Evolutionary conservation across 2,888 invertebrate genomes (phyloP), one percentile per base, ranked within the genome.

Genomic region (Lasioglossum marginatum): DNA sequence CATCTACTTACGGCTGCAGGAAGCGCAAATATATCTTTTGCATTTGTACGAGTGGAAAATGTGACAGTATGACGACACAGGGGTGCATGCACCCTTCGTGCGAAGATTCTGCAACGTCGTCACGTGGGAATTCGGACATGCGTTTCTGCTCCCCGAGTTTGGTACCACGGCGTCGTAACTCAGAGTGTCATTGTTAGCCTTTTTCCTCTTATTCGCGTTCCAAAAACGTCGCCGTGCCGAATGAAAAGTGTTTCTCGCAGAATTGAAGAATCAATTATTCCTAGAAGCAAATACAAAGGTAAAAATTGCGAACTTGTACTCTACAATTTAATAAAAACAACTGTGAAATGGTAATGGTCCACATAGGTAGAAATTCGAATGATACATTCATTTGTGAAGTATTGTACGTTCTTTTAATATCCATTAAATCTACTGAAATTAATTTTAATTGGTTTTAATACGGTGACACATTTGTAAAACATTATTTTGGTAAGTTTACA

Each of bases 61-160:
- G 91, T 88, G 90, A 88, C 89, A 76, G 77, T 66, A 76, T 78
- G 80, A 72, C 79, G 82, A 75, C 76, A 71, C 71, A 70, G 40
- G 86, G 78, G 75, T 84, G 81, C 81, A 81, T 71, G 76, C 75
- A 89, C 88, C 79, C 70, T 23, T 71, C 37, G 76, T 79, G 81
- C 77, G 77, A 84, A 68, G 77, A 77, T 84, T 83, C 75, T 78
- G 63, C 81, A 75, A 81, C 85, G 77, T 82, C 80, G 87, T 78
- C 85, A 91, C 93, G 92, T 93, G 92, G 93, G 92, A 93, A 93
- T 90, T 84, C 80, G 77, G 92, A 85, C 93, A 93, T 91, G 92
- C 91, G 92, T 87, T 91, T 73, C 88, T 79, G 79, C 81, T 80
- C 82, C 82, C 84, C 71, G 70, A 31, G 84, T 83, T 83, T 77